Base-by-base conservation (phyloP, 2,888 invertebrate genomes). In the Argynnis bischoffii region DNA sequence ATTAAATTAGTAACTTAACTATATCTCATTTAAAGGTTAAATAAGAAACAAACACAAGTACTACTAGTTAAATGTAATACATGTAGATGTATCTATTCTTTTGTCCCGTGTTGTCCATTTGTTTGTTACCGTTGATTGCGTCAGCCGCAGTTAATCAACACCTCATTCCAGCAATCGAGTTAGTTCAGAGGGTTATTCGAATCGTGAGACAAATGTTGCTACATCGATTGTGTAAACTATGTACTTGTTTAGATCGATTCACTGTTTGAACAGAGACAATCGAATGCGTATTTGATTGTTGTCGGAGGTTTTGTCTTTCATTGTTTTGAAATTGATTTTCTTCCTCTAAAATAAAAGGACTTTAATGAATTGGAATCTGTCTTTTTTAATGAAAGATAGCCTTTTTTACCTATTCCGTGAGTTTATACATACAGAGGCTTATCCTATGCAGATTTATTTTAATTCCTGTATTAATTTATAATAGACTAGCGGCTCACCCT, bases 91-190 rank as follows among this genome's bases (percentile, higher is more conserved):
- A 21, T 57, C 11, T 26, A 59, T 47, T 59, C 13, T 59, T 59
- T 31, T 64, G 50, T 61, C 64, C 55, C 15, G 64, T 56, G 47
- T 64, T 55, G 55, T 57, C 31, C 60, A 53, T 59, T 60, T 59
- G 68, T 66, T 66, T 69, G 61, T 63, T 50, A 55, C 56, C 59
- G 47, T 53, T 66, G 66, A 66, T 66, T 66, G 64, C 68, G 50
- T 55, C 64, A 61, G 60, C 68, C 68, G 59, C 68, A 64, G 64
- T 60, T 61, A 64, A 68, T 68, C 68, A 68, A 64, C 64, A 47
- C 60, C 64, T 68, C 64, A 64, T 64, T 68, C 60, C 53, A 50
- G 67, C 55, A 50, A 56, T 48, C 35, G 46, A 60, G 60, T 64
- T 68, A 55, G 55, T 55, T 61, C 59, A 70, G 69, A 69, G 71